Base-by-base conservation (phyloP, 1,140 invertebrate genomes). In the Platyscapa corneri region DNA sequence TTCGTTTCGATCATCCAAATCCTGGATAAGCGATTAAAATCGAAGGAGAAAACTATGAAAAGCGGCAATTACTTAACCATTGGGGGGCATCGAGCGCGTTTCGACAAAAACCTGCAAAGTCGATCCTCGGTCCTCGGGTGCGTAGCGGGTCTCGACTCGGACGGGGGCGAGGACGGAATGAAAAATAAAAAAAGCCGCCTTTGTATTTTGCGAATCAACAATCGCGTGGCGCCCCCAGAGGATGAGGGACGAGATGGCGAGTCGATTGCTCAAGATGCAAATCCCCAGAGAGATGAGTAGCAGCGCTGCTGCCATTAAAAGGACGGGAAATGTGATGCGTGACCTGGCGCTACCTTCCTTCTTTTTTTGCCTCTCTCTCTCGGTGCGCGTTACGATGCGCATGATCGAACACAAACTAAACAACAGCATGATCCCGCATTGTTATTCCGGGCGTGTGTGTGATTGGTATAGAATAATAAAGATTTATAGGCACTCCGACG, bases 251-350 rank as follows among this genome's bases (percentile, higher is more conserved):
- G 79, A 67, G 27, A 82, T 30, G 39, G 20, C 60, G 37, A 27
- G n/a, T 23, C 39, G 75, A 78, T 84, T 84, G 82, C 64, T 65
- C 42, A 30, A 78, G 75, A 84, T 84, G 82, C 75, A 84, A 84
- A 84, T 84, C 37, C 74, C 81, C 70, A 2, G 79, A 23, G 16
- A 67, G 30, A 81, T 27, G 79, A 46, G 46, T 14, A 70, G 65
- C 0, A 18, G 34, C 49, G 76, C 34, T 8, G 18, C 53, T 78
- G 32, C 76, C 46, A 53, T 49, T 53, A 53, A 34, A 42, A 34
- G 46, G n/a, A 34, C 37, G 49, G 80, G 46, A 67, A 53, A 74
- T 72, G 23, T n/a, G 81, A 64, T 42, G 53, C 34, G 65, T 10
- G n/a, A 60, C 6, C 18, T 27, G 37, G 8, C 34, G 42, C n/a